Evolutionary conservation across 2,888 invertebrate genomes (phyloP), one percentile per base, ranked within the genome.

Genomic region (Molanna angustata): DNA sequence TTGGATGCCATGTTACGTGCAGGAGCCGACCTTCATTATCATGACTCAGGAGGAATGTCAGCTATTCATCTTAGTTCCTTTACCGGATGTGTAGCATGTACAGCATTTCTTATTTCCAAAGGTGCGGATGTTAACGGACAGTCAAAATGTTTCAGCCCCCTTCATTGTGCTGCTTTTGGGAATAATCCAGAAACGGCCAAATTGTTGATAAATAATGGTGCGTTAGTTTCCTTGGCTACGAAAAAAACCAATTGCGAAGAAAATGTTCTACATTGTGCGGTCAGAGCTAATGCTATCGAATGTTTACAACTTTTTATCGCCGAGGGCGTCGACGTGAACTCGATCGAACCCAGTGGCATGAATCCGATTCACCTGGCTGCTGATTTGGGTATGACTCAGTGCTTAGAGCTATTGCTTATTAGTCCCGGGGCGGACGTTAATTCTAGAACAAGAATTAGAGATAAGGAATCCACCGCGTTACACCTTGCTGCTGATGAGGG

Each of bases 401-500:
- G 86, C 65, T 76, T 93, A 58, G 79, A 83, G 61, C 83, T 89
- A 61, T 78, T 94, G 60, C 67, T 91, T 33, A 86, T 87, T 61
- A 83, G 85, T 3, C 85, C 89, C 42, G 80, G 83, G 54, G 80
- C 83, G 1, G 84, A 89, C 63, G 78, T 88, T 1, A 83, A 90
- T 62, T 80, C 83, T 0, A 77, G 83, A 57, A 86, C 88, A 37
- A 73, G 82, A 57, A 80, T 82, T 21, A 80, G 84, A 3, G 87
- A 86, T 52, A 85, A 88, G 62, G 86, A 87, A 59, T 84, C 88
- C 9, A 90, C 88, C 0, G 85, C 90, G 1, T 65, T 92, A 49
- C 94, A 94, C 73, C 73, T 94, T 58, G 92, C 94, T 0, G 92
- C 94, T 1, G 93, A 93, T 65, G 89, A 90, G 51, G 92, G 93